Conservation (phyloP, 2,888 invertebrate species). For the Acheta domesticus region DNA sequence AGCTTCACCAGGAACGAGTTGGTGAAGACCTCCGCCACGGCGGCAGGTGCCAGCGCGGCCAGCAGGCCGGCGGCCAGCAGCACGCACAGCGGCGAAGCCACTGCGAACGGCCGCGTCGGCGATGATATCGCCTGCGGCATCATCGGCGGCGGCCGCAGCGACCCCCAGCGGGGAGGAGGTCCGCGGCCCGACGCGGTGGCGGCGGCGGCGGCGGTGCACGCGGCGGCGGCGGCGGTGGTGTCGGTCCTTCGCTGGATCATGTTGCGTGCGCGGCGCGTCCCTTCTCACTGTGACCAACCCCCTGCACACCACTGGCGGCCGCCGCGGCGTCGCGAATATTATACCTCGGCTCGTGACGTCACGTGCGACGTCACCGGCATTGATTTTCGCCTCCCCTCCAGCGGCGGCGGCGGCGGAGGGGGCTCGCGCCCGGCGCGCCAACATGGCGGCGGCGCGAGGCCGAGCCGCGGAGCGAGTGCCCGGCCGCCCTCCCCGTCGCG, state of each 20-base stretch:
- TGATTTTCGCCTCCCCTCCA: constrained; percentile 21
- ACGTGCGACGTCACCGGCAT: constrained; percentile 18
- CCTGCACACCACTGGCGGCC: not conserved
- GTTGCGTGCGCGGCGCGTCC: constrained; percentile 10
- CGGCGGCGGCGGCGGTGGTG: not conserved
- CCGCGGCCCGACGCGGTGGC: not conserved
- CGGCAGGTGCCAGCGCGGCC: not conserved
- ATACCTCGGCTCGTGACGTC: constrained; percentile 22
- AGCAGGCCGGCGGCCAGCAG: constrained; percentile 12
- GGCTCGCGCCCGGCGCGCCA: not conserved
- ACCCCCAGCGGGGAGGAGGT: not conserved
- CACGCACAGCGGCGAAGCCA: not conserved
- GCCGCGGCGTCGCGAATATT: not conserved
- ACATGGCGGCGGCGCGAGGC: not conserved
- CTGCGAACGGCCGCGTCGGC: not conserved
- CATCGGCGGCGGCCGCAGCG: not conserved
- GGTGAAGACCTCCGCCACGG: constrained; percentile 23
- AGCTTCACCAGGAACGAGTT: constrained; percentile 28
- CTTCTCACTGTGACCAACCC: not conserved
- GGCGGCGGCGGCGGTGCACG: not conserved
- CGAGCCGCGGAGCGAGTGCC: not conserved
- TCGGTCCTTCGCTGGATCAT: not conserved
- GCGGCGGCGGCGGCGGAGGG: not conserved
- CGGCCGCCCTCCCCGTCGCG: not conserved
- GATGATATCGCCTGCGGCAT: not conserved